Percentiles rank a stretch among this genome's conserved stretches.
Conservation (phyloP, 1,140 invertebrate genomes). For the Sitobion miscanthi region DNA sequence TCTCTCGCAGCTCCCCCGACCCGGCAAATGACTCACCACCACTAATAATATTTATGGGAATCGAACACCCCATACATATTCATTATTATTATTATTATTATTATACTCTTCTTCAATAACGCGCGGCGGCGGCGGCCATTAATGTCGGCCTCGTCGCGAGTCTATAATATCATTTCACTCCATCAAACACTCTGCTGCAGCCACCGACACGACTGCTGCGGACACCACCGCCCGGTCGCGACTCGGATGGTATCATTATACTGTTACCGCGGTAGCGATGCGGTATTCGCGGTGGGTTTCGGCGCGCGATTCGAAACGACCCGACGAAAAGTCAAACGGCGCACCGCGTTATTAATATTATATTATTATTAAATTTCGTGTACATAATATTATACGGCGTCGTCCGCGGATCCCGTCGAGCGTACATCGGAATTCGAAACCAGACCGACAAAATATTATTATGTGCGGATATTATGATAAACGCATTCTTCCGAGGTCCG, state of each 20-base stretch:
- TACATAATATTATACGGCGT: background rate
- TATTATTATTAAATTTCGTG: background rate
- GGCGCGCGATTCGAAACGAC: background rate
- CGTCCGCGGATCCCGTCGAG: background rate
- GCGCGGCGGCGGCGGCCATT: background rate
- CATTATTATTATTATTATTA: background rate
- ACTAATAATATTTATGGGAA: slow-evolving; percentile 41
- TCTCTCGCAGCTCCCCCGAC: background rate
- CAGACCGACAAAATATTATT: background rate
- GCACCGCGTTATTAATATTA: background rate
- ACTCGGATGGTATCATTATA: background rate
- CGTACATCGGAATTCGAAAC: background rate
- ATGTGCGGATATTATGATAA: no score
- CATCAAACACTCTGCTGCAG: background rate
- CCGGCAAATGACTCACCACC: slow-evolving; percentile 5
- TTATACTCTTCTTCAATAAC: slow-evolving; percentile 3
- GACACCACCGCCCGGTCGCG: background rate
- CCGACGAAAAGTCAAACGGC: background rate
- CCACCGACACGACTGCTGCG: background rate
- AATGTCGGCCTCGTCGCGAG: background rate
- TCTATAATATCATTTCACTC: background rate
- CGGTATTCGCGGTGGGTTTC: background rate
- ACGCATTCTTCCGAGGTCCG: background rate
- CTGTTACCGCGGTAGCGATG: background rate
- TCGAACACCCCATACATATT: slow-evolving; percentile 25